Base-by-base conservation (phyloP, 2,888 invertebrate species). In the Atethmia centrago region DNA sequence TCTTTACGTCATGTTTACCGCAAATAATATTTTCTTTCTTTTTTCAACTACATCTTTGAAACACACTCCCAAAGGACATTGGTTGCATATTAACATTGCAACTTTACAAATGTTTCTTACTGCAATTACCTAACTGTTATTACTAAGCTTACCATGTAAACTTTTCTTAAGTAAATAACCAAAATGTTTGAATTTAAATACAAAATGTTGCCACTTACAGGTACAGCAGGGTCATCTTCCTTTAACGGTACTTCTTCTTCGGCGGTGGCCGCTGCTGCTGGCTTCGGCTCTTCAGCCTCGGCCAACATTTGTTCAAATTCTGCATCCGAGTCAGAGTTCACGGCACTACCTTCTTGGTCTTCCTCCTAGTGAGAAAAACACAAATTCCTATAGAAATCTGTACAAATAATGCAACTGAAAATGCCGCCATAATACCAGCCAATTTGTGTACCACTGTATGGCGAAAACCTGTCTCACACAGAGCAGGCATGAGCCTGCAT, bases 271-370 rank as follows among this genome's bases (percentile, higher is more conserved):
- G 90, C 88, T 16, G 90, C 82, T 21, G 90, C 85, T 0, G 96
- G 95, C 81, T 97, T 97, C 19, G 97, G 97, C 85, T 98, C 98
- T 83, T 98, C 98, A 0, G 99, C 98, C 89, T 99, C 99, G 67
- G 98, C 98, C 69, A 99, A 93, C 98, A 99, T 99, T 90, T 99
- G 98, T 90, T 99, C 99, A 94, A 99, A 99, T 93, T 99, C 99
- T 75, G 99, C 98, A 93, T 99, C 99, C 0, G 99, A 99, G 93
- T 99, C 99, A 45, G 98, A 97, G 88, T 99, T 99, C 0, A 98
- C 98, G 8, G 97, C 98, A 70, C 97, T 98, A 21, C 97, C 97
- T 88, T 99, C 99, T 49, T 97, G 98, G 79, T 98, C 98, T 87
- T 98, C 98, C 87, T 98, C 98, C 97, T 97, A 84, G 70, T 28